Evolutionary conservation across 2,113 vertebrate species (phyloP).

Genomic region (Tachysurus vachellii): DNA sequence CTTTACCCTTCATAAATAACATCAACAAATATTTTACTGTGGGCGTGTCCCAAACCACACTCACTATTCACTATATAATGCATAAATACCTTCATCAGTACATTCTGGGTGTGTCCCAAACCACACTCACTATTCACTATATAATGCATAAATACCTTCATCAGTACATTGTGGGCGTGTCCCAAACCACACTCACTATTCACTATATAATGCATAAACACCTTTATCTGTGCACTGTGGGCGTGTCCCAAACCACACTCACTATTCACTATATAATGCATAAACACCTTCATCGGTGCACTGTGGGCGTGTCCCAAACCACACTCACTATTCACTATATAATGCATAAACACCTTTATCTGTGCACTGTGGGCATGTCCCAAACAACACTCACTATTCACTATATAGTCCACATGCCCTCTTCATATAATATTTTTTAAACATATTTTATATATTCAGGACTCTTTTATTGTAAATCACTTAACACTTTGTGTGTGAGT

Average conservation of each 20-base stretch:
- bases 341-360: neutral
- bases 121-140: neutral
- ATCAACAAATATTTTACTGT: neutral
- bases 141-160: neutral
- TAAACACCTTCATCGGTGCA: neutral
- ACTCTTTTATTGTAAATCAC: neutral
- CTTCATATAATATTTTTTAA: neutral
- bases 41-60: neutral
- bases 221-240: neutral
- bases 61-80: neutral
- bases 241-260: neutral
- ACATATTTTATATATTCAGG: neutral
- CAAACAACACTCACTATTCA: neutral
- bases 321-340: neutral
- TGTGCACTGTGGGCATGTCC: neutral
- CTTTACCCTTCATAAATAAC: conserved; percentile 4
- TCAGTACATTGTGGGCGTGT: neutral
- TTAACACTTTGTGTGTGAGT: neutral
- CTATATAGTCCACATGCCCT: neutral
- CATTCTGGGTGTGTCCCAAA: neutral
- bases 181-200: neutral
- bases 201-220: neutral
- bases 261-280: neutral
- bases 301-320: neutral
- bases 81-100: neutral